phyloP scores from a whole-genome alignment of 2,888 invertebrate genomes.

The Caenorhabditis panamensis region DNA sequence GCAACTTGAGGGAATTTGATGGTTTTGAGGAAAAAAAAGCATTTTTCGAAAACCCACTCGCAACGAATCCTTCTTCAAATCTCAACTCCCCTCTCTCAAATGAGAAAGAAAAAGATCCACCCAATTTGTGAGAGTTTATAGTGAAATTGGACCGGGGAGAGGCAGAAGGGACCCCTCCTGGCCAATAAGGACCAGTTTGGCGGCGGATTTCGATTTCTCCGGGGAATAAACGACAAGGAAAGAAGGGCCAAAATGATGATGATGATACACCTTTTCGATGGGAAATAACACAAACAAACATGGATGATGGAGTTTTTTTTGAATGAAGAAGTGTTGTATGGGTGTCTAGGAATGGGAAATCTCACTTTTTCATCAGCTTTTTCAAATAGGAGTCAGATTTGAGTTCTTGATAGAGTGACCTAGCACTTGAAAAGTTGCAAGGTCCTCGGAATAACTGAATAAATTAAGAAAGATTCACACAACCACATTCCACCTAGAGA shows the following conservation, averaged over 20 bases:
- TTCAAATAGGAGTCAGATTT: neutral
- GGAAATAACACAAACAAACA: neutral
- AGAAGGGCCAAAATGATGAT: slow-evolving; percentile 16
- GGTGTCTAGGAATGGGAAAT: neutral
- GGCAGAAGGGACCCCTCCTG: slow-evolving; percentile 1
- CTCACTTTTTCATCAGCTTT: neutral
- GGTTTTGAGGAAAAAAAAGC: too few species aligned
- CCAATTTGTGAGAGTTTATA: neutral
- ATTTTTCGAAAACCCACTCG: too few species aligned
- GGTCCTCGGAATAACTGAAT: neutral
- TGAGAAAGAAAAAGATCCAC: neutral
- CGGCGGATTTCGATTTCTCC: slow-evolving; percentile 3
- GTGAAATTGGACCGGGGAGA: too few species aligned
- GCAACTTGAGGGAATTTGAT: neutral
- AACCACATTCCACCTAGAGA: too few species aligned
- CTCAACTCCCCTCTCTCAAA: neutral
- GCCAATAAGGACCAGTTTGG: slow-evolving; percentile 7
- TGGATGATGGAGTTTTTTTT: neutral
- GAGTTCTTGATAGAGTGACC: neutral
- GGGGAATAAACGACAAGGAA: slow-evolving; percentile 24
- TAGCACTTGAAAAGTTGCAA: neutral
- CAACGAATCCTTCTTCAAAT: too few species aligned
- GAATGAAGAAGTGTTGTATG: neutral
- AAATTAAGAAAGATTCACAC: neutral
- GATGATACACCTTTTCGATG: slow-evolving; percentile 46